These are phyloP conservation scores for Amphiura filiformis DNA, from an alignment of 35 echinoderm and acorn worm genomes.

Conservation along the genomic window DNA sequence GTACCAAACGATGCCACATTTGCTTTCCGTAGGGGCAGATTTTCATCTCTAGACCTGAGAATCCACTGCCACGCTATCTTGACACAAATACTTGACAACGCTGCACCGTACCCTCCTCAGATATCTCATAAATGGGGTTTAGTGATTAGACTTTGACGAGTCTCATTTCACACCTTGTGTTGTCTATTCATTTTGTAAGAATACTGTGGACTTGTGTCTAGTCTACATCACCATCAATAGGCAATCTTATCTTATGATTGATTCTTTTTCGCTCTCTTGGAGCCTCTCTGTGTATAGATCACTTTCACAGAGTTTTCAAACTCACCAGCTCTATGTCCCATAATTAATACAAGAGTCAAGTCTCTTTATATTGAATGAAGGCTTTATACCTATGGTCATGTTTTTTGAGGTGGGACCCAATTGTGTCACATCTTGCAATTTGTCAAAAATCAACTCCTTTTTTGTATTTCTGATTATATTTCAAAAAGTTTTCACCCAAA, in stretches of 20 bases:
- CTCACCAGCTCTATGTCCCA: not conserved
- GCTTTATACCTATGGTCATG: too few species aligned
- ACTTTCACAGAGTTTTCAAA: not conserved
- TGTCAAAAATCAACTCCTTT: too few species aligned
- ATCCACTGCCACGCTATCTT: not conserved
- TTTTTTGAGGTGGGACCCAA: too few species aligned
- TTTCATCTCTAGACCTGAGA: not conserved
- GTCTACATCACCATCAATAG: not conserved
- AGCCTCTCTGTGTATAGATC: not conserved
- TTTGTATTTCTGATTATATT: too few species aligned
- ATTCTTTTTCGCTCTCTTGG: conserved; percentile 11
- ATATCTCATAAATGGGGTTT: not conserved
- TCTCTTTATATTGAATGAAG: too few species aligned
- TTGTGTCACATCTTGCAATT: too few species aligned
- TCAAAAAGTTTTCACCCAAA: too few species aligned
- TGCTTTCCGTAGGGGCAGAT: conserved; percentile 9
- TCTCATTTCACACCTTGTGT: not conserved
- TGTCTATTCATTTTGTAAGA: not conserved
- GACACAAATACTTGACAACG: not conserved
- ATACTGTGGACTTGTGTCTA: not conserved
- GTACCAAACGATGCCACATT: conserved; percentile 10
- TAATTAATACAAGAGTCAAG: not conserved
- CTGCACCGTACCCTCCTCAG: not conserved
- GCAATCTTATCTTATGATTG: not conserved
- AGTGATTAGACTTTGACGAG: not conserved